Evolutionary conservation across 2,113 vertebrate species (phyloP).

Genomic region (Pygoscelis antarcticus): DNA sequence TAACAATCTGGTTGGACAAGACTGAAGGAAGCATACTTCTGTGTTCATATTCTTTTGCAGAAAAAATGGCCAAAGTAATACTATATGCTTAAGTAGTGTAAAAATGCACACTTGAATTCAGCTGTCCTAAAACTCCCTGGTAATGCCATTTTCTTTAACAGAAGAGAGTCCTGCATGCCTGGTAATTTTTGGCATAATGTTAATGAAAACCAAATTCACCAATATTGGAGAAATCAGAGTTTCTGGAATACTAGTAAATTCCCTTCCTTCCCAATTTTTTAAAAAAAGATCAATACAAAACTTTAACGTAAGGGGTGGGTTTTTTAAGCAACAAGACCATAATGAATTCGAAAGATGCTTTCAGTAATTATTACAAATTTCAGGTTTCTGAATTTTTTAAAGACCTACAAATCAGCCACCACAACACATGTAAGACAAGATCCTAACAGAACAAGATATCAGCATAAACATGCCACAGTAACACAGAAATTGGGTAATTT

Average conservation of each 20-base stretch:
- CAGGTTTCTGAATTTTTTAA: background rate
- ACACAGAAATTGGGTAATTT: background rate
- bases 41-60: conserved; percentile 5
- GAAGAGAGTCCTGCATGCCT: background rate
- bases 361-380: background rate
- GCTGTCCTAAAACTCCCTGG: background rate
- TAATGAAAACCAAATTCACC: conserved; percentile 39
- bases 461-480: conserved; percentile 25
- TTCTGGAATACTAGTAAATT: background rate
- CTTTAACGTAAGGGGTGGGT: background rate
- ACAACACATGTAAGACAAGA: conserved; percentile 40
- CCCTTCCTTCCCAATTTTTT: background rate
- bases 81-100: background rate
- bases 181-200: background rate
- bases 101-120: background rate
- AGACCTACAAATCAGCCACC: background rate
- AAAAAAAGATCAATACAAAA: background rate
- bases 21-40: background rate
- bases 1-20: background rate
- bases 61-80: background rate
- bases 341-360: background rate
- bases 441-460: conserved; percentile 22
- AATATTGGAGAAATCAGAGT: background rate
- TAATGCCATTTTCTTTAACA: background rate
- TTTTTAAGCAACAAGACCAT: background rate